A percentile compares a stretch with the other conserved stretches of the same genome.
Conservation (phyloP, 2,113 vertebrate species). For the Cyprinodon tularosa region DNA sequence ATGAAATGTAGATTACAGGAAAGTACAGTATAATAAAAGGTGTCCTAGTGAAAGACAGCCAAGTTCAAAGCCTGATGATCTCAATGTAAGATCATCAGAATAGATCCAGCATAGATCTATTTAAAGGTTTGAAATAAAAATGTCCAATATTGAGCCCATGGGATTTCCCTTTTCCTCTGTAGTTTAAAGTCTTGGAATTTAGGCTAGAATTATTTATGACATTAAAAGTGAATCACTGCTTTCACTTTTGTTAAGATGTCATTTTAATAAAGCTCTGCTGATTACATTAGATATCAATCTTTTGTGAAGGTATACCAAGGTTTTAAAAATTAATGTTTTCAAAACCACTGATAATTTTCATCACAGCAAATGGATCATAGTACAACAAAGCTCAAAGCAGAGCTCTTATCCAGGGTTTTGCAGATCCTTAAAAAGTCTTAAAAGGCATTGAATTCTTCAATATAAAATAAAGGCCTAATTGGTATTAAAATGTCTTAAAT, state of each 20-base stretch:
- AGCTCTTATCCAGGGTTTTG: too few relatives aligned
- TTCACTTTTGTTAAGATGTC: too few relatives aligned
- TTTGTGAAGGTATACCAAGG: neutral
- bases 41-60: constrained; percentile 1
- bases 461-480: too few relatives aligned
- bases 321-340: neutral
- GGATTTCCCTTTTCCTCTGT: neutral
- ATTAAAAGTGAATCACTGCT: too few relatives aligned
- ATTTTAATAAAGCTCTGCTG: too few relatives aligned
- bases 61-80: constrained; percentile 41
- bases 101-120: constrained; percentile 25
- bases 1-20: neutral
- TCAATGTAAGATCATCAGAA: neutral
- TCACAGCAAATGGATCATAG: neutral
- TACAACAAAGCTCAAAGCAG: neutral
- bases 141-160: constrained; percentile 16
- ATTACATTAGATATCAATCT: too few relatives aligned
- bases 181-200: neutral
- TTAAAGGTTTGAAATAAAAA: constrained; percentile 51
- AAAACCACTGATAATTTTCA: neutral
- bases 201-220: neutral
- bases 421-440: too few relatives aligned
- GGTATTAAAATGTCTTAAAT: too few relatives aligned
- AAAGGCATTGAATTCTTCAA: too few relatives aligned
- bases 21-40: neutral